Percentiles rank a stretch among this genome's conserved stretches.
phyloP scores from a whole-genome alignment of 2,797 vertebrate genomes.

The Anas bahamensis region DNA sequence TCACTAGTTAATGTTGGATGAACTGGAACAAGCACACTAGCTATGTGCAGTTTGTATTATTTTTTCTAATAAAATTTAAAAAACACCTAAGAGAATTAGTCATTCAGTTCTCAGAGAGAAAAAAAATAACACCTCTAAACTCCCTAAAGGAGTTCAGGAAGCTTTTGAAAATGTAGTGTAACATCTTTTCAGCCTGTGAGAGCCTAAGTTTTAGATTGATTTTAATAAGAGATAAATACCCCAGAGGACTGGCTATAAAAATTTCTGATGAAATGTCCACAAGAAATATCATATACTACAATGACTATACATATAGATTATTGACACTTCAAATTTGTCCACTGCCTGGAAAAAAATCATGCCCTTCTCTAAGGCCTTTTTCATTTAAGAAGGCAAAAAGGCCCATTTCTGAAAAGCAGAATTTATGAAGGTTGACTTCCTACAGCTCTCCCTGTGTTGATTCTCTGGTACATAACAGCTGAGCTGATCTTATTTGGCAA shows the following conservation, averaged over 20 bases:
- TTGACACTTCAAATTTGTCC: background rate
- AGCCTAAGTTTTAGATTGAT: background rate
- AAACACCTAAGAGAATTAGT: background rate
- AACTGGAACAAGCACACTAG: background rate
- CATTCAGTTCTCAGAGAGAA: background rate
- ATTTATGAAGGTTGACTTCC: background rate
- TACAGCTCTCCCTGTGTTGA: background rate
- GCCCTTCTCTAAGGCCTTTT: background rate
- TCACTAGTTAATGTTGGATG: background rate
- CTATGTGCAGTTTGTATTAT: background rate
- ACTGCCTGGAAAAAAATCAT: background rate
- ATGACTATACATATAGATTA: background rate
- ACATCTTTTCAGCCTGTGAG: background rate
- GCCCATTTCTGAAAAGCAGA: background rate
- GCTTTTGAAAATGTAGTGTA: background rate
- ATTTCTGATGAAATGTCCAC: background rate
- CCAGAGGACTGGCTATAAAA: background rate
- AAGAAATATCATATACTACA: background rate
- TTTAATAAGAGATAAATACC: background rate
- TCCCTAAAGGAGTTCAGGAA: background rate
- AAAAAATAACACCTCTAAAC: background rate
- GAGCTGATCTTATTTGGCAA: background rate
- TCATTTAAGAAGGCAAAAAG: background rate
- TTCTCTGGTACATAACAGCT: background rate
- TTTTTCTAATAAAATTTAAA: slow-evolving; percentile 1